A percentile compares a stretch with the other conserved stretches of the same genome.
These are phyloP conservation scores for Pseudomyrmex gracilis DNA, from an alignment of 1,140 invertebrate genomes.

Conservation along the genomic window DNA sequence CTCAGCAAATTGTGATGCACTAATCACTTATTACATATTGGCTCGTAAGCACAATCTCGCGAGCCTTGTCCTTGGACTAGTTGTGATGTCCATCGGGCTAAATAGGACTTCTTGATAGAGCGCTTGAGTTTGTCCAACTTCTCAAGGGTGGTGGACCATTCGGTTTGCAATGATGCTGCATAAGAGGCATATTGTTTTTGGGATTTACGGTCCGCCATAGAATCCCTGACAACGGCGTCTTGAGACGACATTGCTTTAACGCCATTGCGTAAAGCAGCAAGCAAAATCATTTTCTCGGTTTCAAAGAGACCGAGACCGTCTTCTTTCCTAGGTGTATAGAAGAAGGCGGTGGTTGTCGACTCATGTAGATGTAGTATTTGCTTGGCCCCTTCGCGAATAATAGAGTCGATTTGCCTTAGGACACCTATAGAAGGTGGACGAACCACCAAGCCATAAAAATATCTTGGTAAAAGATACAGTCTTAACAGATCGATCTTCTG, in stretches of 20 bases:
- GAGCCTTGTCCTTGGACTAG: not conserved
- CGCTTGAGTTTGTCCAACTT: not conserved
- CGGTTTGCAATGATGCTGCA: conserved; percentile 47
- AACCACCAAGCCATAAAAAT: no score
- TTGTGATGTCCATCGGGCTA: not conserved
- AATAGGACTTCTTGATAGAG: not conserved
- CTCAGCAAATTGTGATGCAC: not conserved
- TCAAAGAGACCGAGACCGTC: not conserved
- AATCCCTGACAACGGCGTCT: not conserved
- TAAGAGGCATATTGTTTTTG: not conserved
- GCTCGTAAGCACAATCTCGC: not conserved
- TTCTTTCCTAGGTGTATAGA: not conserved
- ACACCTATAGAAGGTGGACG: not conserved
- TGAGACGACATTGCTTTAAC: not conserved
- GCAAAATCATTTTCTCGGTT: not conserved
- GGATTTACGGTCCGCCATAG: not conserved
- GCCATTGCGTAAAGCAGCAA: not conserved
- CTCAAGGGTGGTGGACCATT: not conserved
- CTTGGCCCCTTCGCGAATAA: not conserved
- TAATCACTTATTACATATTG: not conserved
- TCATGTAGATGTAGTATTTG: conserved; percentile 2
- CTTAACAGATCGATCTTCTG: conserved; percentile 10
- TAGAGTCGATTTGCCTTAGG: not conserved
- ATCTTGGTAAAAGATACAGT: not conserved
- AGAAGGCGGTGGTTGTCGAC: not conserved